Conservation (phyloP, 2,888 invertebrate species). For the Rotaria socialis region DNA sequence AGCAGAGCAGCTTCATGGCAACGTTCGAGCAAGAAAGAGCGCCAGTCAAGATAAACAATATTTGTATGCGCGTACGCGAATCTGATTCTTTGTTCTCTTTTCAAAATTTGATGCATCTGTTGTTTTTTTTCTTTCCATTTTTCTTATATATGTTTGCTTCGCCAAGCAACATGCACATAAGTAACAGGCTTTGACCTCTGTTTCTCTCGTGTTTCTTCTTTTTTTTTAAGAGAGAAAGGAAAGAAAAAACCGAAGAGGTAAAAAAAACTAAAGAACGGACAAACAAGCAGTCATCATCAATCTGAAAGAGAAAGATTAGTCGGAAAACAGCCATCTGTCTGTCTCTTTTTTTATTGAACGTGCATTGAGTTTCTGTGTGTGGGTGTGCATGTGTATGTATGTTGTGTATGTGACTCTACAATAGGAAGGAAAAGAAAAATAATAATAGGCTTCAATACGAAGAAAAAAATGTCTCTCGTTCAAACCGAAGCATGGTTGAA, state of each 20-base stretch:
- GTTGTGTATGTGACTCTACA: background rate
- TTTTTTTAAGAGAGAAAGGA: background rate
- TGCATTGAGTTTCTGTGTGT: background rate
- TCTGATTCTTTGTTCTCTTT: background rate
- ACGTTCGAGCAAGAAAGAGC: constrained; percentile 4
- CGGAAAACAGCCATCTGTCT: constrained; percentile 24
- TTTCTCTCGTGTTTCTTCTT: background rate
- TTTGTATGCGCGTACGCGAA: background rate
- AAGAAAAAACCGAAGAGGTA: background rate
- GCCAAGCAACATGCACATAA: constrained; percentile 23
- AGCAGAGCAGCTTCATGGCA: background rate
- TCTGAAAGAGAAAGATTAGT: background rate
- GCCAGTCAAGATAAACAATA: constrained; percentile 16
- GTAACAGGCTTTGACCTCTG: background rate
- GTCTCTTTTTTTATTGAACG: background rate
- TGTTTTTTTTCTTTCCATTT: background rate
- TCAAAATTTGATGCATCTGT: constrained; percentile 28
- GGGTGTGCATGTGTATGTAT: background rate
- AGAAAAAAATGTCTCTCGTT: constrained; percentile 2
- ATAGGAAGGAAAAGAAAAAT: constrained; percentile 15
- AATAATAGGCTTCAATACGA: background rate
- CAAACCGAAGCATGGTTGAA: background rate
- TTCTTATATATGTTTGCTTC: background rate
- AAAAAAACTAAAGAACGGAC: constrained; percentile 7
- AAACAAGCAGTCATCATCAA: background rate